These are phyloP conservation scores for Cephalopachus bancanus DNA, from an alignment of 2,797 vertebrate species.

Conservation along the genomic window DNA sequence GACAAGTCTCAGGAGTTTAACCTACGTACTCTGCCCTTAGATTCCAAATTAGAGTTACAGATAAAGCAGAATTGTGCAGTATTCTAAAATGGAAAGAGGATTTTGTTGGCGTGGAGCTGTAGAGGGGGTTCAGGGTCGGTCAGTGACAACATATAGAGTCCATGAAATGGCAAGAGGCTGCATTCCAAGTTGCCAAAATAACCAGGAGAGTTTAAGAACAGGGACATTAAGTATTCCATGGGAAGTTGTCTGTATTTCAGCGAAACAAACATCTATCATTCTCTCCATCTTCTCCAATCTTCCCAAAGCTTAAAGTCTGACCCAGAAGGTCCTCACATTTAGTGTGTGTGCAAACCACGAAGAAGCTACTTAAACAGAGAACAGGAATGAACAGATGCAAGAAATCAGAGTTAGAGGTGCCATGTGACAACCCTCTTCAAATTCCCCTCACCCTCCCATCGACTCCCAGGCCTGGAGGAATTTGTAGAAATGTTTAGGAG, in stretches of 20 bases:
- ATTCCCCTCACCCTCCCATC: neutral
- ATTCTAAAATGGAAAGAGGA: neutral
- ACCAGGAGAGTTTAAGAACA: conserved; percentile 7
- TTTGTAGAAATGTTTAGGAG: conserved; percentile 58
- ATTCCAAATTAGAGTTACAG: neutral
- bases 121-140: neutral
- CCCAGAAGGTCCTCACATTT: neutral
- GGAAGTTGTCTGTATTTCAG: neutral
- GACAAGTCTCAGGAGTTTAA: conserved; percentile 10
- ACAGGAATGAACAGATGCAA: conserved; percentile 14
- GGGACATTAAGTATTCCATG: conserved; percentile 18
- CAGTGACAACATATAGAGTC: neutral
- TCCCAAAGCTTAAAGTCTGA: conserved; percentile 19
- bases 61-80: neutral
- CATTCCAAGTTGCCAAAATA: conserved; percentile 31
- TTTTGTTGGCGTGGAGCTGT: neutral
- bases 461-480: conserved; percentile 4
- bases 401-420: neutral
- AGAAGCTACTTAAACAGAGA: conserved; percentile 39
- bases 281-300: conserved; percentile 23
- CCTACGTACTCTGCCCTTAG: neutral
- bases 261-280: neutral
- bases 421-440: neutral
- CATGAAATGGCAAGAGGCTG: neutral
- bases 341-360: neutral